Evolutionary conservation across 2,797 vertebrate species (phyloP).

Genomic region (Syncerus caffer): DNA sequence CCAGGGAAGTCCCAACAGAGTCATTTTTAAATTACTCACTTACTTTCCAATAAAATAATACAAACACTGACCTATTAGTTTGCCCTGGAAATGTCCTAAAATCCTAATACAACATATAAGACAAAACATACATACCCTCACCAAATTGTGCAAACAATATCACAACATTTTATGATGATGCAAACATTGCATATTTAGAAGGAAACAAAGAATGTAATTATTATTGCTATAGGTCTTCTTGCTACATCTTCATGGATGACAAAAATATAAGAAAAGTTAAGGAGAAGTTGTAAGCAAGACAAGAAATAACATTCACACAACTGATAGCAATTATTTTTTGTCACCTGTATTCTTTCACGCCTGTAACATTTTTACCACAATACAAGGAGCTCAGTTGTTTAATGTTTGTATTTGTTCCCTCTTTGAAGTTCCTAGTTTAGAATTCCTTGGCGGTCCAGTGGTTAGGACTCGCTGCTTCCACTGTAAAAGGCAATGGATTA

Average conservation of each 20-base stretch:
- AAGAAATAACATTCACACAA: not conserved
- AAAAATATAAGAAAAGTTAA: not conserved
- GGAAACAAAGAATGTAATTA: not conserved
- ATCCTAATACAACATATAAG: not conserved
- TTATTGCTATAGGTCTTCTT: not conserved
- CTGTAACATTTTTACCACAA: not conserved
- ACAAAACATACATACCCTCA: not conserved
- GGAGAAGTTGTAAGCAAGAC: not conserved
- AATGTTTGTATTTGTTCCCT: not conserved
- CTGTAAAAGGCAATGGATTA: not conserved
- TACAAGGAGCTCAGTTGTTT: not conserved
- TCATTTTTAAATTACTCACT: conserved; percentile 14
- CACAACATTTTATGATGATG: not conserved
- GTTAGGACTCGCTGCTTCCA: not conserved
- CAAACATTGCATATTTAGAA: not conserved
- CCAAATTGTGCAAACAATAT: not conserved
- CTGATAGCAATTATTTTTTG: not conserved
- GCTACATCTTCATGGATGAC: not conserved
- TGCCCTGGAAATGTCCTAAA: conserved; percentile 11
- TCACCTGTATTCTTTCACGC: not conserved
- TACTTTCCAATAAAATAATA: conserved; percentile 23
- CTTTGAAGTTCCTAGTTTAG: not conserved
- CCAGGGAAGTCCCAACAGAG: not conserved
- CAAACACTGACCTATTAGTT: not conserved
- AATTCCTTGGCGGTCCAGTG: not conserved